Evolutionary conservation across 2,888 invertebrate genomes (phyloP), one percentile per base, ranked within the genome.

Genomic region (Lepetodrilus schrolli): DNA sequence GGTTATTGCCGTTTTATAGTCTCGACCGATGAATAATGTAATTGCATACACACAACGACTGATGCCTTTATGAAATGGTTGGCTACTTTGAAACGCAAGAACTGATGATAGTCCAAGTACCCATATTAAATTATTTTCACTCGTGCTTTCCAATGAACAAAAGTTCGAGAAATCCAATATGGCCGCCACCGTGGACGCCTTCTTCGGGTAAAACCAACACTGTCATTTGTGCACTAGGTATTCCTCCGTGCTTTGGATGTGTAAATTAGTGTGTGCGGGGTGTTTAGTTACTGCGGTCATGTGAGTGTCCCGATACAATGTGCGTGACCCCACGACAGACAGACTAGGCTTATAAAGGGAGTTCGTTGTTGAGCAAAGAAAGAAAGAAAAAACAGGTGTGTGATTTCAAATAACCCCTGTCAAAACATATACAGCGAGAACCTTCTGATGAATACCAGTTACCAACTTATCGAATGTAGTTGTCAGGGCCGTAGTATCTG

Each of bases 241-340:
- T n/a, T 30, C 58, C 58, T 58, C 13, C n/a, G 26, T 4, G 58
- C n/a, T 23, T 58, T 23, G 13, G 58, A 34, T 58, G 58, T 30
- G 23, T 23, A 58, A 58, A 58, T 58, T 58, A 58, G 58, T 58
- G n/a, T 58, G 58, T 7, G 58, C n/a, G 26, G 51, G 34, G 58
- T 30, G 17, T 58, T 26, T 23, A 30, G 58, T 58, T 58, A 23
- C 58, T 34, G 7, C n/a, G 13, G 26, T 17, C 58, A 30, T 30
- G 58, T 34, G 30, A 17, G 58, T 34, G 26, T 58, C 21, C 26
- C n/a, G 20, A 21, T 21, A 20, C 58, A 7, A 30, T 30, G 58
- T 58, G 58, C 17, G 2, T 7, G 34, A 2, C 58, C 50, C 58
- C 58, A 17, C 26, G n/a, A n/a, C n/a, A n/a, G n/a, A n/a, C n/a